Percentiles rank a stretch among this genome's conserved stretches.
phyloP scores from a whole-genome alignment of 2,113 vertebrate genomes.

The Zonotrichia leucophrys region DNA sequence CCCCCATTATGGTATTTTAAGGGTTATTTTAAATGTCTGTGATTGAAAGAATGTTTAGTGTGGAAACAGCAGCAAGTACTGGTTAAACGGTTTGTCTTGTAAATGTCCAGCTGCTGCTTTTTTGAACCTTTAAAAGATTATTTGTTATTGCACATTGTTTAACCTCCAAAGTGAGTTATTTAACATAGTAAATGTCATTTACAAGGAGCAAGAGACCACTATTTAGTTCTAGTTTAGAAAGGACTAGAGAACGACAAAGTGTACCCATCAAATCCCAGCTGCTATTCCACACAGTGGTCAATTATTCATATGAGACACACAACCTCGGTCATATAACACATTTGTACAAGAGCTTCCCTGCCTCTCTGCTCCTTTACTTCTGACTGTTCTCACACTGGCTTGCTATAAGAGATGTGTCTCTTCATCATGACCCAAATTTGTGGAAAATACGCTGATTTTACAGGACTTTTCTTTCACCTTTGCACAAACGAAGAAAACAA shows the following conservation, averaged over 20 bases:
- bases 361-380: background rate
- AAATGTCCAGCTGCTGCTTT: background rate
- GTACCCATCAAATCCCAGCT: background rate
- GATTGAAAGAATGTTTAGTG: background rate
- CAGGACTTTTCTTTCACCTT: background rate
- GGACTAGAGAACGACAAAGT: background rate
- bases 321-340: background rate
- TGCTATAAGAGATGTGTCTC: background rate
- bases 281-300: background rate
- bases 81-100: background rate
- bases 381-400: background rate
- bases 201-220: background rate
- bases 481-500: accelerated
- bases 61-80: background rate
- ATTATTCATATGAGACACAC: background rate
- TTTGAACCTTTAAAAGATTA: background rate
- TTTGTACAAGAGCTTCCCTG: accelerated
- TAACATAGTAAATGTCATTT: background rate
- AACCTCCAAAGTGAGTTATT: background rate
- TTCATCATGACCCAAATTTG: background rate
- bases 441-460: accelerated
- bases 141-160: background rate
- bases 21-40: background rate
- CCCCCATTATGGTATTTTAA: background rate
- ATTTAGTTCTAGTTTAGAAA: background rate